Conservation (phyloP, 2,888 invertebrate species). For the Pherbina coryleti region DNA sequence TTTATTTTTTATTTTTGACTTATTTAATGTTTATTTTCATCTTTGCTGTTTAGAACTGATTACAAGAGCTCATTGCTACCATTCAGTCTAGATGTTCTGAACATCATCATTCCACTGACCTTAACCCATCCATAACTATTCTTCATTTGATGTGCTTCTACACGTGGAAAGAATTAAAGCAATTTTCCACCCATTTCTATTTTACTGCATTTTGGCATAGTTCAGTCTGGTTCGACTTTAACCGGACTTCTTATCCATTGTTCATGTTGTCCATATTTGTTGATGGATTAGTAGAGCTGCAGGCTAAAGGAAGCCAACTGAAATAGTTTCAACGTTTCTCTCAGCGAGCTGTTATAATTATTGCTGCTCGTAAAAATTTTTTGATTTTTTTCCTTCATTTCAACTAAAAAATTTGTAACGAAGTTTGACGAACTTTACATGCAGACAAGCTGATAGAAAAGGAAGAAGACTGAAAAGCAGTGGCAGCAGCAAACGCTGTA, state of each 20-base stretch:
- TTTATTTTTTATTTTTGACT: neutral
- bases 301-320: constrained; percentile 10
- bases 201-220: constrained; percentile 19
- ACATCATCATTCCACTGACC: constrained; percentile 27
- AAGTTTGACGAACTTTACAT: constrained; percentile 30
- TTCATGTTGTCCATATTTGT: neutral
- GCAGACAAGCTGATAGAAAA: neutral
- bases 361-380: constrained; percentile 30
- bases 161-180: constrained; percentile 37
- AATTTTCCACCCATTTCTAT: constrained; percentile 37
- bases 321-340: constrained; percentile 7
- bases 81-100: neutral
- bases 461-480: neutral
- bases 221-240: neutral
- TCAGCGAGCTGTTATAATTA: constrained; percentile 33
- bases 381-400: neutral
- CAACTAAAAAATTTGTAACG: neutral
- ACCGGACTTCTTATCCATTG: neutral
- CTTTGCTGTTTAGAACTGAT: neutral
- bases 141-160: constrained; percentile 28
- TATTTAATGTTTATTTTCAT: neutral
- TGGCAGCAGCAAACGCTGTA: neutral
- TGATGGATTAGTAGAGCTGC: constrained; percentile 21
- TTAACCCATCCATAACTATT: constrained; percentile 20
- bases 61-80: neutral